phyloP scores from a whole-genome alignment of 92 coral and sea anemone species.

The Phenganax marumi region DNA sequence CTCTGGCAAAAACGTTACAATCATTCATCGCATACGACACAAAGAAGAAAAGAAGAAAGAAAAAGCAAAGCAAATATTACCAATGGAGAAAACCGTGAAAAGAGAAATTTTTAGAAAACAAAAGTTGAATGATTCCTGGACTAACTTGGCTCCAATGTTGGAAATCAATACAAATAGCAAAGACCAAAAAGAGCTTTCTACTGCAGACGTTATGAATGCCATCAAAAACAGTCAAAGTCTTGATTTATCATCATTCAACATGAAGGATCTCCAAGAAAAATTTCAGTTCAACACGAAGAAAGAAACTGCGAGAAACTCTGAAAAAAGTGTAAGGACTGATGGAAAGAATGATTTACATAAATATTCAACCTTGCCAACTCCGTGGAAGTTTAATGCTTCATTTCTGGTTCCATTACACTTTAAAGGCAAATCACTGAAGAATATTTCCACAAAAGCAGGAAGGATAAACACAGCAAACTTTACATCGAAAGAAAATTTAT shows the following conservation, averaged over 20 bases:
- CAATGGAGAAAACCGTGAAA: neutral
- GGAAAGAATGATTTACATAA: neutral
- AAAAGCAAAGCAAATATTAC: neutral
- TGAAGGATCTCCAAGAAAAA: slow-evolving; percentile 17
- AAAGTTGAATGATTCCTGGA: neutral
- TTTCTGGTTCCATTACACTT: too few relatives aligned
- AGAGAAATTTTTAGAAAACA: too few relatives aligned
- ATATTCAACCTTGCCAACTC: neutral
- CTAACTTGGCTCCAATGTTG: neutral
- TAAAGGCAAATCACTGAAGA: too few relatives aligned
- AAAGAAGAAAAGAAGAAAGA: neutral
- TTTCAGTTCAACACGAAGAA: neutral
- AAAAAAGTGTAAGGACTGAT: neutral
- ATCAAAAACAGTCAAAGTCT: slow-evolving; percentile 7
- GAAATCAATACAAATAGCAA: slow-evolving; percentile 1
- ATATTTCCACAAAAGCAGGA: too few relatives aligned
- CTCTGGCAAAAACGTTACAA: slow-evolving; percentile 29
- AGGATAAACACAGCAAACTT: too few relatives aligned
- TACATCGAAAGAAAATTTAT: too few relatives aligned
- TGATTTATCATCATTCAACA: slow-evolving; percentile 2
- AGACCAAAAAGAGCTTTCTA: neutral
- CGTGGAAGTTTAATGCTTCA: neutral
- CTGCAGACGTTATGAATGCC: neutral
- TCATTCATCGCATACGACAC: slow-evolving; percentile 10
- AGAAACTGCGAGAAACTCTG: neutral